Evolutionary conservation across 2,888 invertebrate species (phyloP).

Genomic region (Adelphocoris suturalis): DNA sequence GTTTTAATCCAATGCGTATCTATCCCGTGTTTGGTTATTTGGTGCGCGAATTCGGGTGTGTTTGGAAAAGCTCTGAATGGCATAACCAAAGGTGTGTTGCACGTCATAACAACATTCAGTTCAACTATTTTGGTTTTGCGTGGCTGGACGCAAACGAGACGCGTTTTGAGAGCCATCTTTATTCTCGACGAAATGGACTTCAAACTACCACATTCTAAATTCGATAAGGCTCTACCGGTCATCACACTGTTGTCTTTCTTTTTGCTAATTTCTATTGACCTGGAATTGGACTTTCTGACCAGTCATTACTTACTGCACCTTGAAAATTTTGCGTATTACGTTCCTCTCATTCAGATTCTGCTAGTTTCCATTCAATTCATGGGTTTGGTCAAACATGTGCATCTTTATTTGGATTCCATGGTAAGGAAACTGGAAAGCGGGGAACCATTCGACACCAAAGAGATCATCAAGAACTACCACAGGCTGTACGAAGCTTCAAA

Average conservation of each 20-base stretch:
- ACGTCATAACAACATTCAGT: conserved; percentile 35
- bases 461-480: conserved; percentile 12
- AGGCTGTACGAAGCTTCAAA: neutral
- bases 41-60: neutral
- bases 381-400: neutral
- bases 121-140: conserved; percentile 4
- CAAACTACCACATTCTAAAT: neutral
- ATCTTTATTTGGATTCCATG: neutral
- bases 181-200: neutral
- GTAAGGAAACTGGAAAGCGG: neutral
- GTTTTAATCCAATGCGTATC: conserved; percentile 25
- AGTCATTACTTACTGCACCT: neutral
- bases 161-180: neutral
- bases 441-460: neutral
- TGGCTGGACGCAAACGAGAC: neutral
- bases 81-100: conserved; percentile 8
- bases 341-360: conserved; percentile 49
- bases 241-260: neutral
- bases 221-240: neutral
- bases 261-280: neutral
- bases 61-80: neutral
- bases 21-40: neutral
- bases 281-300: neutral
- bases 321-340: neutral
- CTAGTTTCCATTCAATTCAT: conserved; percentile 48